These are phyloP conservation scores for Brachyopa scutellaris DNA, from an alignment of 2,888 invertebrate genomes.

Conservation along the genomic window DNA sequence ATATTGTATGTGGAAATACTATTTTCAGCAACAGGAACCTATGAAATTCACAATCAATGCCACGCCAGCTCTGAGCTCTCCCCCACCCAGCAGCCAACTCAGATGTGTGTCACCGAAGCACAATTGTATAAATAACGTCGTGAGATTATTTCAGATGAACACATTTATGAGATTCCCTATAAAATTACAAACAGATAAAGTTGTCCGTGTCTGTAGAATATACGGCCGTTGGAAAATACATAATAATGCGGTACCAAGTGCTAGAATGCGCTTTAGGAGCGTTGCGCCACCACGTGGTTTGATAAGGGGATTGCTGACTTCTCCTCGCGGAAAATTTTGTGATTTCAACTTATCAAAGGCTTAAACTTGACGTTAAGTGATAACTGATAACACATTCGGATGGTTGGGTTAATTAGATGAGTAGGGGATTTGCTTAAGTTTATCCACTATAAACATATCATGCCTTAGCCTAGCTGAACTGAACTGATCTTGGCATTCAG, in stretches of 20 bases:
- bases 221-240: constrained; percentile 8
- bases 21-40: constrained; percentile 32
- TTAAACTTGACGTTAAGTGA: not conserved
- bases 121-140: constrained; percentile 33
- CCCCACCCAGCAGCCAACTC: not conserved
- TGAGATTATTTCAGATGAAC: constrained; percentile 31
- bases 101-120: constrained; percentile 38
- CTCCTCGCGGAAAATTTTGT: not conserved
- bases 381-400: not conserved
- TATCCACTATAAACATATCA: no score
- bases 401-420: not conserved
- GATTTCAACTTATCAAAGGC: not conserved
- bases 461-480: no score
- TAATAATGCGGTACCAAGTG: not conserved
- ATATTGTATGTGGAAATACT: constrained; percentile 21
- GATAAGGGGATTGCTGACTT: not conserved
- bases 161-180: constrained; percentile 31
- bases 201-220: not conserved
- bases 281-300: not conserved
- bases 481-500: no score
- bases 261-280: not conserved
- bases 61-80: not conserved
- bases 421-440: not conserved
- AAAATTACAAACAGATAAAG: constrained; percentile 17
- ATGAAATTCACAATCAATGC: constrained; percentile 36